phyloP scores from a whole-genome alignment of 1,140 invertebrate genomes.

The Atta texana region DNA sequence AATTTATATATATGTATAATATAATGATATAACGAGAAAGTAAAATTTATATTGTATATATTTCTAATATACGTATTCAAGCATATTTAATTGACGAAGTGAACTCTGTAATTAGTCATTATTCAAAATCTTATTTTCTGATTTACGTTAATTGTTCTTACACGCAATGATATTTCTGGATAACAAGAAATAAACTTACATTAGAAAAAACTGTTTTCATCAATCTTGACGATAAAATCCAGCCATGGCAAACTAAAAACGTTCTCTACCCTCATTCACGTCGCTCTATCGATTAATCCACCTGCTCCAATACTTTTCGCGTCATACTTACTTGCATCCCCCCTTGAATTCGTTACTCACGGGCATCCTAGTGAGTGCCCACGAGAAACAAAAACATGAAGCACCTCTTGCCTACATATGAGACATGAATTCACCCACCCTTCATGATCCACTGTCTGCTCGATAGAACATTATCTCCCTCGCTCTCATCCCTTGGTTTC shows the following conservation, averaged over 20 bases:
- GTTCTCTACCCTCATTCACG: constrained; percentile 8
- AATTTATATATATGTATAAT: background rate
- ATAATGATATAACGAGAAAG: background rate
- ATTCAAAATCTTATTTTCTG: background rate
- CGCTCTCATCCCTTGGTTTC: background rate
- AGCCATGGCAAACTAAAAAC: constrained; percentile 25
- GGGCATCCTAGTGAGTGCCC: background rate
- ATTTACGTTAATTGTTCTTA: background rate
- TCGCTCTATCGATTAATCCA: constrained; percentile 40
- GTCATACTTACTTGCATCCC: background rate
- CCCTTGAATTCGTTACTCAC: background rate
- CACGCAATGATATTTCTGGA: background rate
- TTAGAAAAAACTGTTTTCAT: background rate
- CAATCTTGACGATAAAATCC: background rate
- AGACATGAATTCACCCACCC: constrained; percentile 5
- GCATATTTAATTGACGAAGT: background rate
- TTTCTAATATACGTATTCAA: background rate
- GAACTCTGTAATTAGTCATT: constrained; percentile 3
- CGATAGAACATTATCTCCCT: constrained; percentile 18
- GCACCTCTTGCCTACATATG: background rate
- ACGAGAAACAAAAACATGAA: constrained; percentile 10
- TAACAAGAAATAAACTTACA: background rate
- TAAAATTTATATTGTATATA: no score
- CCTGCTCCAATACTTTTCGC: constrained; percentile 22
- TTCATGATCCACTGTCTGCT: constrained; percentile 13